A percentile compares a stretch with the other conserved stretches of the same genome.
These are phyloP conservation scores for Clistopyga incitator DNA, from an alignment of 2,888 invertebrate species.

Conservation along the genomic window DNA sequence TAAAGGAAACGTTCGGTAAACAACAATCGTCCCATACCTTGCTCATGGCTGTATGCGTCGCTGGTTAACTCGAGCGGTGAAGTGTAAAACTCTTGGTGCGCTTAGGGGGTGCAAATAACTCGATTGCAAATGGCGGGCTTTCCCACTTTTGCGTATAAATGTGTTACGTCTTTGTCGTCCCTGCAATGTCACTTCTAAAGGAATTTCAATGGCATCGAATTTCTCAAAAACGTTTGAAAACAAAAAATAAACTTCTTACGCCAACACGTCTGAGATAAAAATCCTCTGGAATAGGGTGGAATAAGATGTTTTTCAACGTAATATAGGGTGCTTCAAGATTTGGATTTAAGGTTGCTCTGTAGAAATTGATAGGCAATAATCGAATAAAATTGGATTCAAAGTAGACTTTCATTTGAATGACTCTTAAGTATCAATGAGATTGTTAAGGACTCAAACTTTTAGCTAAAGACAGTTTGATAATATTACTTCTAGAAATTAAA, in stretches of 20 bases:
- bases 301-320: not conserved
- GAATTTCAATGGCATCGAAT: not conserved
- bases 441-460: too few species aligned
- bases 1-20: slow-evolving; percentile 62
- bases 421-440: too few species aligned
- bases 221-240: not conserved
- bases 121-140: slow-evolving; percentile 35
- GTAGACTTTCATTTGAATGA: too few species aligned
- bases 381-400: too few species aligned
- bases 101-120: slow-evolving; percentile 41
- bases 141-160: slow-evolving; percentile 5
- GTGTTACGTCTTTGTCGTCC: not conserved
- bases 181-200: not conserved
- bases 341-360: too few species aligned
- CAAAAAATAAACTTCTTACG: too few species aligned
- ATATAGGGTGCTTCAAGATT: too few species aligned
- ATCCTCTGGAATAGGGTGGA: too few species aligned
- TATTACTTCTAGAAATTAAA: too few species aligned
- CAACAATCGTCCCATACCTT: slow-evolving; percentile 62
- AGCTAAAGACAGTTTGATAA: too few species aligned
- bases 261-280: too few species aligned
- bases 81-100: slow-evolving; percentile 36
- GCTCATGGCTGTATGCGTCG: slow-evolving; percentile 35
- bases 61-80: slow-evolving; percentile 56
- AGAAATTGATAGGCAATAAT: too few species aligned